phyloP scores from a whole-genome alignment of 2,113 vertebrate genomes.

The Cyprinodon brontotheroides region DNA sequence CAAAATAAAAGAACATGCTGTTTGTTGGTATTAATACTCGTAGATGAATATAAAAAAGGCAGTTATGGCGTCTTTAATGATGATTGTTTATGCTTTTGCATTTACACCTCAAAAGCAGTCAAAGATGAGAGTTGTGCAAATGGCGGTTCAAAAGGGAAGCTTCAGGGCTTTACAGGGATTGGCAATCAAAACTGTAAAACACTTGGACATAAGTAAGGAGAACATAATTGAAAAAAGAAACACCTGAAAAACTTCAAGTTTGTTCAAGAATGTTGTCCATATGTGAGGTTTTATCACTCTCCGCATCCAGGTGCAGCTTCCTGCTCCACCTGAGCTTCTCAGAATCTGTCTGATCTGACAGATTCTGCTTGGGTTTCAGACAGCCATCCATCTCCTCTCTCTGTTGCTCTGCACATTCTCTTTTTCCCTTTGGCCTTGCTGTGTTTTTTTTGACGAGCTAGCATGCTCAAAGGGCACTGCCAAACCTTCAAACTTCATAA shows the following conservation, averaged over 20 bases:
- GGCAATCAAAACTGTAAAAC: background rate
- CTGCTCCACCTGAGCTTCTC: slow-evolving; percentile 5
- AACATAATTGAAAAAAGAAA: background rate
- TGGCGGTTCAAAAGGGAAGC: background rate
- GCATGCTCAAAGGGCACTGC: slow-evolving; percentile 56
- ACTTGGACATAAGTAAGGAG: background rate
- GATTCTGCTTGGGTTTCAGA: slow-evolving; percentile 27
- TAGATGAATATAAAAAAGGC: background rate
- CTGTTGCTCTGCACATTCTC: slow-evolving; percentile 10
- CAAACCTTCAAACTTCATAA: slow-evolving; percentile 66
- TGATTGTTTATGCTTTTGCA: background rate
- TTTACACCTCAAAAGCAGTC: background rate
- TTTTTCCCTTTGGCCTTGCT: slow-evolving; percentile 26
- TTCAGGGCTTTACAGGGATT: background rate
- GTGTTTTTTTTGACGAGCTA: slow-evolving; percentile 58
- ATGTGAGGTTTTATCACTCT: background rate
- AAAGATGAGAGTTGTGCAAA: background rate
- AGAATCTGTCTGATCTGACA: slow-evolving; percentile 29
- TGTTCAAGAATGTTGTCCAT: background rate
- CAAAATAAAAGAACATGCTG: slow-evolving; percentile 11
- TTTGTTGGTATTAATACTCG: slow-evolving; percentile 10
- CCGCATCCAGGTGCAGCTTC: background rate
- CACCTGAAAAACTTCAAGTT: too few relatives aligned
- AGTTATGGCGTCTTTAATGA: slow-evolving; percentile 7
- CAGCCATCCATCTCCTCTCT: slow-evolving; percentile 22